Evolutionary conservation across 2,888 invertebrate genomes (phyloP).

Genomic region (Eupithecia exiguata): DNA sequence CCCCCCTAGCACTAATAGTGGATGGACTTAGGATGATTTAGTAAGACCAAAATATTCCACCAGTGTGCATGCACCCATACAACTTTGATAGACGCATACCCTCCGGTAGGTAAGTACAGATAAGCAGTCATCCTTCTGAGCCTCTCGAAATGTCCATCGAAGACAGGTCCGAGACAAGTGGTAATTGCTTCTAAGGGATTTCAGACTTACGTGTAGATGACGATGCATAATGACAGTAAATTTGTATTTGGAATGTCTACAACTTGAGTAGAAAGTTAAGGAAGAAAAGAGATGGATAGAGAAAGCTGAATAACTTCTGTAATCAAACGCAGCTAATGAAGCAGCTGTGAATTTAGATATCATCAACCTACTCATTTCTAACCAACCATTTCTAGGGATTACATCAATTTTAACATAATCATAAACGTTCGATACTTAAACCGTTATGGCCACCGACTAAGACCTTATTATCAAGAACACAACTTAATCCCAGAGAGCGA

Average conservation of each 20-base stretch:
- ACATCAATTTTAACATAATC: constrained; percentile 26
- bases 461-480: constrained; percentile 38
- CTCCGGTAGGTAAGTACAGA: constrained; percentile 49
- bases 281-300: neutral
- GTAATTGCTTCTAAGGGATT: constrained; percentile 64
- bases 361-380: constrained; percentile 13
- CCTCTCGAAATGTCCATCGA: constrained; percentile 60
- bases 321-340: neutral
- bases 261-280: neutral
- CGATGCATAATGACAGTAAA: constrained; percentile 34
- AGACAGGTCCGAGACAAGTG: constrained; percentile 53
- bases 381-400: constrained; percentile 17
- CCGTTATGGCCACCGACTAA: constrained; percentile 27
- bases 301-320: neutral
- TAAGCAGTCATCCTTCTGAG: constrained; percentile 60
- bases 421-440: constrained; percentile 32
- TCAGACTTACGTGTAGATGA: constrained; percentile 43
- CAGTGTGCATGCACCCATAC: constrained; percentile 42
- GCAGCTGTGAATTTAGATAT: constrained; percentile 11
- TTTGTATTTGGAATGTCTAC: constrained; percentile 23
- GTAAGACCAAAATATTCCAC: neutral
- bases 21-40: neutral
- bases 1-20: no score
- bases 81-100: constrained; percentile 59
- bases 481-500: constrained; percentile 40